Percentiles rank a stretch among this genome's conserved stretches.
phyloP scores from a whole-genome alignment of 2,888 invertebrate species.

The Cynaeus angustus region DNA sequence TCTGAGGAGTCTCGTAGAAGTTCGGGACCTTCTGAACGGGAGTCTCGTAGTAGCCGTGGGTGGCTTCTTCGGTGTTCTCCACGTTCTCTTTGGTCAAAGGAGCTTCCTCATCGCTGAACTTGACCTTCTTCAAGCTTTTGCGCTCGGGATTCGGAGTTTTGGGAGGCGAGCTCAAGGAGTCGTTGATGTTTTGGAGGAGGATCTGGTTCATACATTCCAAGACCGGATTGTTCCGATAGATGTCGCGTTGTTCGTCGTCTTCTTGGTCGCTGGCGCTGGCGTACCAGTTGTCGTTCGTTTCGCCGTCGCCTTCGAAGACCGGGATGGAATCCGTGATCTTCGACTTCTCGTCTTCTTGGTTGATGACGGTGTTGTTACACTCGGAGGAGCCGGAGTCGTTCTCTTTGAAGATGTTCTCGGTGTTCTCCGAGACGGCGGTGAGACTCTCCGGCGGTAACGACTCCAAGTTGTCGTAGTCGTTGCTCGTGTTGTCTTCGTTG shows the following conservation, averaged over 20 bases:
- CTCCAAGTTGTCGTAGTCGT: constrained; percentile 70
- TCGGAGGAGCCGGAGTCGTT: constrained; percentile 74
- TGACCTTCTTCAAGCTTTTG: constrained; percentile 66
- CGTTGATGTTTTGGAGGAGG: constrained; percentile 81
- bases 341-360: constrained; percentile 47
- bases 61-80: constrained; percentile 49
- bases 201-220: constrained; percentile 91
- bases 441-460: constrained; percentile 72
- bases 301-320: constrained; percentile 71
- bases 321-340: constrained; percentile 72
- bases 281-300: constrained; percentile 82
- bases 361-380: constrained; percentile 69
- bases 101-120: constrained; percentile 68
- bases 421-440: constrained; percentile 74
- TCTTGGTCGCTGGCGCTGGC: constrained; percentile 86
- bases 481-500: constrained; percentile 75
- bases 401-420: constrained; percentile 73
- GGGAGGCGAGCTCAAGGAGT: constrained; percentile 69
- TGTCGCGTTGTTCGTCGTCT: constrained; percentile 79
- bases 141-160: constrained; percentile 69
- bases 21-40: constrained; percentile 71
- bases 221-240: constrained; percentile 87
- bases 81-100: constrained; percentile 52
- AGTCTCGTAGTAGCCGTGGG: constrained; percentile 69
- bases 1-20: constrained; percentile 80